A percentile compares a stretch with the other conserved stretches of the same genome.
Conservation (phyloP, 2,888 invertebrate genomes). For the Pollenia griseotomentosa region DNA sequence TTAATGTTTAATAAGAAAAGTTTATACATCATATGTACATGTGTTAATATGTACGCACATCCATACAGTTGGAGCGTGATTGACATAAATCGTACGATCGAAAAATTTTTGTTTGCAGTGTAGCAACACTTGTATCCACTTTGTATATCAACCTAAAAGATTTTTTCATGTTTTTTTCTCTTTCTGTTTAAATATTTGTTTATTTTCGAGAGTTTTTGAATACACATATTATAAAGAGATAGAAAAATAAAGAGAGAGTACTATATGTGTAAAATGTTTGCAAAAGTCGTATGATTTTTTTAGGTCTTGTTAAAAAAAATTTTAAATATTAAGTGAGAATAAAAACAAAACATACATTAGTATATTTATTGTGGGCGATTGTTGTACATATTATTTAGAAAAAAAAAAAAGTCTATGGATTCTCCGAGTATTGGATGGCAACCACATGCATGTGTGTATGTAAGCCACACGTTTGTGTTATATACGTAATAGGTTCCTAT, state of each 20-base stretch:
- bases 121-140: not conserved
- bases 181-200: conserved; percentile 45
- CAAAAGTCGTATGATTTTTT: conserved; percentile 58
- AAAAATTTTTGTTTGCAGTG: not conserved
- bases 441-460: not conserved
- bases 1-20: too few species aligned
- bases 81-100: conserved; percentile 57
- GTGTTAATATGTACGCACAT: too few species aligned
- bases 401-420: not conserved
- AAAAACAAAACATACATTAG: not conserved
- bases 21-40: not conserved
- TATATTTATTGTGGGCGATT: conserved; percentile 1
- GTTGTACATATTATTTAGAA: not conserved
- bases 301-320: not conserved
- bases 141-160: not conserved
- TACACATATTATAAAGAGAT: not conserved
- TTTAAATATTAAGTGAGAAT: not conserved
- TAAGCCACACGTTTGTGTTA: too few species aligned
- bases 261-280: conserved; percentile 16
- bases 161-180: conserved; percentile 9
- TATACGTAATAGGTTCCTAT: too few species aligned
- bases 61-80: conserved; percentile 43
- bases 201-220: conserved; percentile 54
- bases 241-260: not conserved
- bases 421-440: not conserved